A percentile compares a stretch with the other conserved stretches of the same genome.
phyloP scores from a whole-genome alignment of 2,888 invertebrate species.

The Dendrolimus houi region DNA sequence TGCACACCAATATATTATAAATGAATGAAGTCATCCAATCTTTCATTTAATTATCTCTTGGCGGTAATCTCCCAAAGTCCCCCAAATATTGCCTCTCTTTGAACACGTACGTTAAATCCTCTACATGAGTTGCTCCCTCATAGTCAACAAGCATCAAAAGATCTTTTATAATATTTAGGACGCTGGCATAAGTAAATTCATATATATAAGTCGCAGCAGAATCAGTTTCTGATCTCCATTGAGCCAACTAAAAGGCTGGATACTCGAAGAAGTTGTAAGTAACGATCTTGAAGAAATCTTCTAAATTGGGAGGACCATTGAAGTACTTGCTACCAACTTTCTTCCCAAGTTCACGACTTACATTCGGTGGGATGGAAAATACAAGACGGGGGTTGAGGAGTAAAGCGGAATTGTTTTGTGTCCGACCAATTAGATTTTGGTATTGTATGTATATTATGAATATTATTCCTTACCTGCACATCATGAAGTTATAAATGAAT shows the following conservation, averaged over 20 bases:
- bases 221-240: constrained; percentile 7
- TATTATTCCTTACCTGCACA: constrained; percentile 20
- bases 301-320: constrained; percentile 9
- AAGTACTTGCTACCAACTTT: constrained; percentile 11
- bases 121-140: constrained; percentile 46
- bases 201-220: constrained; percentile 50
- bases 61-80: constrained; percentile 6
- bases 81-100: constrained; percentile 11
- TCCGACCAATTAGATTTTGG: constrained; percentile 7
- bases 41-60: constrained; percentile 15
- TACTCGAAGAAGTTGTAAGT: constrained; percentile 16
- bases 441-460: too few relatives aligned
- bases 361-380: constrained; percentile 6
- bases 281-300: constrained; percentile 8
- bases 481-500: constrained; percentile 16
- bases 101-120: constrained; percentile 61
- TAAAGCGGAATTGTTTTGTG: constrained; percentile 8
- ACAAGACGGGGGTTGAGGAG: constrained; percentile 8
- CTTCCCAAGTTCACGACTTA: constrained; percentile 6
- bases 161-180: constrained; percentile 44
- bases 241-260: constrained; percentile 15
- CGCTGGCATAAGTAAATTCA: constrained; percentile 55
- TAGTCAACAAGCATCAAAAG: constrained; percentile 16
- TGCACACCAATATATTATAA: constrained; percentile 16
- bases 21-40: constrained; percentile 16